Evolutionary conservation across 2,888 invertebrate species (phyloP).

Genomic region (Dryocosmus kuriphilus): DNA sequence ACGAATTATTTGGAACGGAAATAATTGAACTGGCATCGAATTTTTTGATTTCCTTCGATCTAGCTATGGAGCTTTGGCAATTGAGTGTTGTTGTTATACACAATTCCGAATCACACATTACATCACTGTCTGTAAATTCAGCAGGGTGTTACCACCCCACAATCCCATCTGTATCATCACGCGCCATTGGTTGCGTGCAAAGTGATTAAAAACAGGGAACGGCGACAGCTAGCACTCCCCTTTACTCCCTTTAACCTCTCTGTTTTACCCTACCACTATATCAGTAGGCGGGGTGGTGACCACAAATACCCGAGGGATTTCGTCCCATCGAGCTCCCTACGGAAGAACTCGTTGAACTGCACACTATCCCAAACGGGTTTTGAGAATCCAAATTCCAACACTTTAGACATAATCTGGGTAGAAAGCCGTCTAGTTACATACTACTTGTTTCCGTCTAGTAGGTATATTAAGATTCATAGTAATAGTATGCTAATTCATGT

Average conservation of each 20-base stretch:
- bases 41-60: conserved; percentile 34
- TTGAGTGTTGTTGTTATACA: conserved; percentile 37
- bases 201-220: conserved; percentile 70
- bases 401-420: neutral
- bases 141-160: conserved; percentile 35
- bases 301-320: conserved; percentile 69
- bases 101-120: conserved; percentile 34
- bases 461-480: neutral
- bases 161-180: conserved; percentile 52
- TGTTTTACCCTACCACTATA: conserved; percentile 51
- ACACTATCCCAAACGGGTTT: conserved; percentile 27
- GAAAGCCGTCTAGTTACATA: neutral
- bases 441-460: neutral
- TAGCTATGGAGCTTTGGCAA: neutral
- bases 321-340: conserved; percentile 49
- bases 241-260: conserved; percentile 46
- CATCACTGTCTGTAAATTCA: conserved; percentile 40
- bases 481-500: neutral
- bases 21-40: conserved; percentile 21
- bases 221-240: conserved; percentile 58
- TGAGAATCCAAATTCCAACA: conserved; percentile 5
- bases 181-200: conserved; percentile 69
- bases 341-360: conserved; percentile 13
- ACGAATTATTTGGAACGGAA: conserved; percentile 33
- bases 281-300: conserved; percentile 58